These are phyloP conservation scores for Meiosimyza platycephala DNA, from an alignment of 2,888 invertebrate genomes.

Conservation along the genomic window DNA sequence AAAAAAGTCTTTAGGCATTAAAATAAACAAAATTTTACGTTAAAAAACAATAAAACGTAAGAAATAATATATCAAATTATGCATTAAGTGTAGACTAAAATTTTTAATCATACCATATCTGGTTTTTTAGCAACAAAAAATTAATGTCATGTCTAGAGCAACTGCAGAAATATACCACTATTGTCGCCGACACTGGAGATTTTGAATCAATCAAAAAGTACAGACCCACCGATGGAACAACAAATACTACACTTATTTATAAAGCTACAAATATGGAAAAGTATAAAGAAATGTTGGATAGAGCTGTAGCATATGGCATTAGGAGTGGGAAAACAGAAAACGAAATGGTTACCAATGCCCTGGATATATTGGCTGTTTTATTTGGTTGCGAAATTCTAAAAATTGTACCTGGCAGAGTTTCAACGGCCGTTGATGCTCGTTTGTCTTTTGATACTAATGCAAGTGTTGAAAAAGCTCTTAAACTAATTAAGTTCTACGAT, in stretches of 20 bases:
- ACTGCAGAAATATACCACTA: slow-evolving; percentile 87
- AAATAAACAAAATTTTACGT: no score
- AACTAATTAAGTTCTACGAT: slow-evolving; percentile 89
- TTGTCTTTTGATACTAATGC: slow-evolving; percentile 94
- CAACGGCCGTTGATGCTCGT: slow-evolving; percentile 66
- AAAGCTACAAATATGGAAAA: slow-evolving; percentile 95
- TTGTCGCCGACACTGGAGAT: slow-evolving; percentile 99
- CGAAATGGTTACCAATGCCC: slow-evolving; percentile 75
- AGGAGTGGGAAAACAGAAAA: slow-evolving; percentile 1
- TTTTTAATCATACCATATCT: neutral
- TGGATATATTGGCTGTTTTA: slow-evolving; percentile 94
- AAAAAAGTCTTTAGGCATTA: no score
- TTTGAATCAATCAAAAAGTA: slow-evolving; percentile 95
- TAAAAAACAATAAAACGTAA: no score
- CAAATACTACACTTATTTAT: slow-evolving; percentile 96
- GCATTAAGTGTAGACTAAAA: no score
- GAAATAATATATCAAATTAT: no score
- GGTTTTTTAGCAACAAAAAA: slow-evolving; percentile 61
- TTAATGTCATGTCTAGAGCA: slow-evolving; percentile 83
- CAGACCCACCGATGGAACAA: slow-evolving; percentile 98
- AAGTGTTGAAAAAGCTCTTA: slow-evolving; percentile 89
- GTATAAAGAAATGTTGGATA: slow-evolving; percentile 88
- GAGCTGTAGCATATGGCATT: slow-evolving; percentile 89
- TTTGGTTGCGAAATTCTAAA: slow-evolving; percentile 98
- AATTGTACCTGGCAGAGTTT: slow-evolving; percentile 90